Percentiles rank a stretch among this genome's conserved stretches.
phyloP scores from a whole-genome alignment of 2,888 invertebrate species.

The Scaptodrosophila latifasciaeformis region DNA sequence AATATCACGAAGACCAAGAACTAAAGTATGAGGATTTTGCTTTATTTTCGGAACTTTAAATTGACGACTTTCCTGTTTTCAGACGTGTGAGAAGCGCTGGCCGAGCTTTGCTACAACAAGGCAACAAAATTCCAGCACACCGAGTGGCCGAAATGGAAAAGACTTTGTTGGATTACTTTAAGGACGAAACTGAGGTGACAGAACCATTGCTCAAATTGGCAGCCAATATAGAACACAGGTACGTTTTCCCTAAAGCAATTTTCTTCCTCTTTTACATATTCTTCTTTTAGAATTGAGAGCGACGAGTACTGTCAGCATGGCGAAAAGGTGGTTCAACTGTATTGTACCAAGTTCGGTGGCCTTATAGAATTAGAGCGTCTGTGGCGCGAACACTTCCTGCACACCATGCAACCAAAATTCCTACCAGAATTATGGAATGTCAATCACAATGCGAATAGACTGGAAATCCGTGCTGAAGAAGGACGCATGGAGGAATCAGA shows the following conservation, averaged over 20 bases:
- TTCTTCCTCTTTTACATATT: too few relatives aligned
- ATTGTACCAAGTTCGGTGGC: slow-evolving; percentile 76
- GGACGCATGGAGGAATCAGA: slow-evolving; percentile 76
- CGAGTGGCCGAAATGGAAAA: slow-evolving; percentile 76
- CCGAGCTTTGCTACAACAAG: slow-evolving; percentile 77
- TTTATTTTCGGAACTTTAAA: too few relatives aligned
- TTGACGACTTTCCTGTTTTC: slow-evolving; percentile 9
- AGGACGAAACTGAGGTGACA: slow-evolving; percentile 74
- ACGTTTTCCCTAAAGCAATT: too few relatives aligned
- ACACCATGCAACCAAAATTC: slow-evolving; percentile 82
- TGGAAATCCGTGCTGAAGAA: slow-evolving; percentile 77
- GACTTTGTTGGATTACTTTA: slow-evolving; percentile 77
- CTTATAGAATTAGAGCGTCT: slow-evolving; percentile 81
- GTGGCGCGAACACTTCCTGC: slow-evolving; percentile 86
- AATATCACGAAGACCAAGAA: slow-evolving; percentile 72
- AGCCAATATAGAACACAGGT: slow-evolving; percentile 76
- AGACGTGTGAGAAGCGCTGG: slow-evolving; percentile 79
- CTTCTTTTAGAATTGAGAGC: slow-evolving; percentile 75
- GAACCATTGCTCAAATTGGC: slow-evolving; percentile 77
- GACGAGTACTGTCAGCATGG: slow-evolving; percentile 78
- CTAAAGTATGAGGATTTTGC: slow-evolving; percentile 64
- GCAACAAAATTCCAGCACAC: slow-evolving; percentile 76
- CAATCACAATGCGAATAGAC: slow-evolving; percentile 81
- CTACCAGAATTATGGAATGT: slow-evolving; percentile 87
- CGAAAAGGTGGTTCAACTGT: slow-evolving; percentile 79